Evolutionary conservation across 2,888 invertebrate species (phyloP), one percentile per base, ranked within the genome.

Genomic region (Helleia helle): DNA sequence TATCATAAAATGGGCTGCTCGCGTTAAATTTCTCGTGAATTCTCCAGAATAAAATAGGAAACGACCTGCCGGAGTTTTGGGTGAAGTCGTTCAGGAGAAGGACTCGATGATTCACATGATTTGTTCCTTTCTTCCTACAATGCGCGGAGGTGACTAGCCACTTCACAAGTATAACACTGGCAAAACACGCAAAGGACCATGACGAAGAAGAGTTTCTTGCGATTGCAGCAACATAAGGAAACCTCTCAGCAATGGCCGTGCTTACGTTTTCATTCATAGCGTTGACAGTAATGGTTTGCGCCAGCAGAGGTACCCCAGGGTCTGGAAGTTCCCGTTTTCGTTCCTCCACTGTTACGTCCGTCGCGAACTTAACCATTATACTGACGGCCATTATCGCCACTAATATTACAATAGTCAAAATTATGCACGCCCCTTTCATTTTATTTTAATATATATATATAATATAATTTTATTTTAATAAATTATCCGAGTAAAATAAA

Each of bases 291-390:
- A 80, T 65, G 0, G 66, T 50, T 5, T 54, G 66, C 0, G 56
- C 50, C 12, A 67, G 59, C 3, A 22, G 6, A 5, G 22, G 22
- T 22, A 8, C 22, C 22, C 53, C 58, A 0, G 56, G 44, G 0
- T 22, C 5, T 22, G 46, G 15, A 4, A 47, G 50, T 1, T 66
- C 67, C 3, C 71, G 51, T 8, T 59, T 66, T n/a, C 64, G 54
- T 38, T 79, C 59, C 24, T 63, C 61, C 0, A 75, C 62, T 0
- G 71, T 68, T 22, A 80, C 71, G 38, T 80, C 80, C 0, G 79
- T 77, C 0, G 81, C 80, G 36, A 71, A 80, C 41, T 80, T 81
- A 8, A 81, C 77, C 81, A 81, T 80, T 3, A 79, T 62, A n/a
- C 77, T 72, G 0, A 81, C 72, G 0, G 71, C 74, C 65, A 79